These are phyloP conservation scores for Vidua macroura DNA, from an alignment of 2,113 vertebrate species.

Conservation along the genomic window DNA sequence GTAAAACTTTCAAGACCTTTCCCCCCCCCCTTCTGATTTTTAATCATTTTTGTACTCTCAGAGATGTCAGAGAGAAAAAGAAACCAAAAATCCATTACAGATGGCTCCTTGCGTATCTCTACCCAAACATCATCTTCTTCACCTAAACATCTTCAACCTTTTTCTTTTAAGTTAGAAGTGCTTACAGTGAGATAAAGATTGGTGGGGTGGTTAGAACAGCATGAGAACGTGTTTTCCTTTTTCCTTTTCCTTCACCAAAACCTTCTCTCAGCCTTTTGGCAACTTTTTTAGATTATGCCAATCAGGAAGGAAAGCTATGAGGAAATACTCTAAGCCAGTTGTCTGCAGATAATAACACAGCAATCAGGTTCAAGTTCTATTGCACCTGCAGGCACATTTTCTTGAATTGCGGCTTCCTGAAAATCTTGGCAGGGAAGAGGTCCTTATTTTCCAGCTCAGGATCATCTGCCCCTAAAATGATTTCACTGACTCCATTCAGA, in stretches of 20 bases:
- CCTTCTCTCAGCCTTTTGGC: not conserved
- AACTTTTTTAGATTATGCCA: not conserved
- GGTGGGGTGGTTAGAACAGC: not conserved
- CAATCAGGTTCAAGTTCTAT: slow-evolving; percentile 28
- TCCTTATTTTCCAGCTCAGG: slow-evolving; percentile 47
- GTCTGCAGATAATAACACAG: slow-evolving; percentile 22
- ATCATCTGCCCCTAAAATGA: slow-evolving; percentile 58
- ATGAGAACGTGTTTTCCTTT: not conserved
- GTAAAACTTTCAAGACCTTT: not conserved
- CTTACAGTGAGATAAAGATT: not conserved
- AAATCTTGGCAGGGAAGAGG: slow-evolving; percentile 12
- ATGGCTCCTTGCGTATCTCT: not conserved
- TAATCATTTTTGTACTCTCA: not conserved
- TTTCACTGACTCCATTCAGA: slow-evolving; percentile 40
- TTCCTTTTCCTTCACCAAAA: not conserved
- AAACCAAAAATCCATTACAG: not conserved
- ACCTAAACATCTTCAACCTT: not conserved
- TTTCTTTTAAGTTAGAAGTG: not conserved
- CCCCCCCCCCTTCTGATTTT: not conserved
- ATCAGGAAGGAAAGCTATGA: not conserved
- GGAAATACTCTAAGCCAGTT: slow-evolving; percentile 16
- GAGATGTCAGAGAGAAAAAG: not conserved
- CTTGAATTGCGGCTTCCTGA: slow-evolving; percentile 39
- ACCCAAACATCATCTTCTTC: not conserved
- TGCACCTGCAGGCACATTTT: slow-evolving; percentile 39